Base-by-base conservation (phyloP, 2,113 vertebrate genomes). In the Odocoileus hemionus region DNA sequence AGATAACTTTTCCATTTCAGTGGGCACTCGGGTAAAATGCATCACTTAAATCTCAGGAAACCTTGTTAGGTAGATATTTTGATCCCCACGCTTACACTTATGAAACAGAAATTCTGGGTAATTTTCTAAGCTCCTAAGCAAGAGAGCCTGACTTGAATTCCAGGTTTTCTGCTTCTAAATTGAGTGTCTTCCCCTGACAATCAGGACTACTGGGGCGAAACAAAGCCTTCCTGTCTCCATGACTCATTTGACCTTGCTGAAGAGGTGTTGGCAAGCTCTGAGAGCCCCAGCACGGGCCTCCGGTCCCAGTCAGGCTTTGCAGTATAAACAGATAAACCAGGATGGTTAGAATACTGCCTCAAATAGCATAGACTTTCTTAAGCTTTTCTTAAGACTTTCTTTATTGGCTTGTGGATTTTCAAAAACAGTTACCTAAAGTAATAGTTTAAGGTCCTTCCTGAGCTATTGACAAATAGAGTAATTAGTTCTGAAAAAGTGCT, bases 271-370 rank as follows among this genome's bases (percentile, higher is more conserved):
- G 9, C 16, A 7, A 36, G 12, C 1, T 4, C 33, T 54, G 8
- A 2, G 19, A 17, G 1, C 4, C 11, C 2, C 4, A 1, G 0
- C 0, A 14, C 2, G 0, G 1, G 5, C 12, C 6, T 17, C 52
- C 1, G 1, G 23, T 25, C 8, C 19, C 28, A 28, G 3, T 16
- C 26, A 45, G 57, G 50, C 1, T 23, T 52, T 83, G 86, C 33
- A 17, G 50, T 25, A 54, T 39, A 57, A 78, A 30, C 1, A 47
- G 45, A 17, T 12, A 23, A 30, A 23, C n/a, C 11, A 36, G 8
- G 6, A 16, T 15, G 8, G 5, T 39, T 19, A n/a, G 52, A 85
- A 78, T 6, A n/a, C 52, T 47, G 70, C 13, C 21, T 1, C 3
- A 23, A 36, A 25, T 57, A 58, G 16, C 6, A 19, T 1, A n/a